Percentiles rank a stretch among this genome's conserved stretches.
Conservation (phyloP, 2,888 invertebrate species). For the Nebria brevicollis region DNA sequence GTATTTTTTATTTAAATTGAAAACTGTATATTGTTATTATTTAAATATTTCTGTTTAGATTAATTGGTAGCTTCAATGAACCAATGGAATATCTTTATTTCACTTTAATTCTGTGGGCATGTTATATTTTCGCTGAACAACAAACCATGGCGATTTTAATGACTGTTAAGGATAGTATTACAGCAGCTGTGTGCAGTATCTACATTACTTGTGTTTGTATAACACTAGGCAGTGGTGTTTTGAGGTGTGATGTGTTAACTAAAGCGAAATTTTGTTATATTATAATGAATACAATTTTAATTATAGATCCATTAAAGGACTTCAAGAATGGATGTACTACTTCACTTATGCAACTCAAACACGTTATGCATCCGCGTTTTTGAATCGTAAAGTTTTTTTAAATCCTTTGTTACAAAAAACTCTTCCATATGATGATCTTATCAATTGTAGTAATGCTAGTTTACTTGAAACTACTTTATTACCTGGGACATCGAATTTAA, state of each 20-base stretch:
- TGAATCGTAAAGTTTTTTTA: slow-evolving; percentile 77
- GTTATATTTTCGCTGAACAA: slow-evolving; percentile 87
- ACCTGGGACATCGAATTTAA: slow-evolving; percentile 63
- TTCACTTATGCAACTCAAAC: slow-evolving; percentile 82
- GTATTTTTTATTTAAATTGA: slow-evolving; percentile 54
- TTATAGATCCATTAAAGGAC: slow-evolving; percentile 77
- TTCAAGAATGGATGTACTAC: slow-evolving; percentile 85
- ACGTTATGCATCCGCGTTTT: slow-evolving; percentile 80
- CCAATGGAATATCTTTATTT: slow-evolving; percentile 74
- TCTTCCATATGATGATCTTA: slow-evolving; percentile 63
- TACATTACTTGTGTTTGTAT: slow-evolving; percentile 79
- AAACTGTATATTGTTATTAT: neutral
- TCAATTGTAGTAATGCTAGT: slow-evolving; percentile 67
- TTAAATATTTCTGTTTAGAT: slow-evolving; percentile 59
- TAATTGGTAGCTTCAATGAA: slow-evolving; percentile 68
- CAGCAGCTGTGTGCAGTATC: slow-evolving; percentile 81
- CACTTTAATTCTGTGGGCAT: slow-evolving; percentile 81
- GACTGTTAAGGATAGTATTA: slow-evolving; percentile 80
- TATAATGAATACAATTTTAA: neutral
- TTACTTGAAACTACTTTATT: slow-evolving; percentile 67
- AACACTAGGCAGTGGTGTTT: slow-evolving; percentile 79
- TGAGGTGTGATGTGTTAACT: slow-evolving; percentile 66
- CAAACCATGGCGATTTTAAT: slow-evolving; percentile 83
- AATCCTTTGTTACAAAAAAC: slow-evolving; percentile 65
- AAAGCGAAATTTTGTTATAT: neutral